Evolutionary conservation across 2,113 vertebrate genomes (phyloP).

Genomic region (Cryptotis parvus): DNA sequence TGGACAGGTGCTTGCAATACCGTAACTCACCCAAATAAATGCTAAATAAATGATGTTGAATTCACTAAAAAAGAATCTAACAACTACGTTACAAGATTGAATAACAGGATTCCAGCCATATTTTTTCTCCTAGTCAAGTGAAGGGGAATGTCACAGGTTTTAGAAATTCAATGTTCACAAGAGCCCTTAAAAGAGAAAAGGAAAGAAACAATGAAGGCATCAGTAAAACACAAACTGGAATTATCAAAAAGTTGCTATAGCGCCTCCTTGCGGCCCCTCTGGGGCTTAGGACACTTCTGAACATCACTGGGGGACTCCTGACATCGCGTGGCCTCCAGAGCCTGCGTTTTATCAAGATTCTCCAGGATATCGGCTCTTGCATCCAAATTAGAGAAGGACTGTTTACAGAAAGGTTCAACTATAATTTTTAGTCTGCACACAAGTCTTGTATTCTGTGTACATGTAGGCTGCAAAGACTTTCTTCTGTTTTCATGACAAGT

Average conservation of each 20-base stretch:
- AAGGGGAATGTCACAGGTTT: conserved; percentile 19
- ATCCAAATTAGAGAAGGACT: neutral
- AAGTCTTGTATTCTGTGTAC: neutral
- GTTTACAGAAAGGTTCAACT: neutral
- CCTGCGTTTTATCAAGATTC: neutral
- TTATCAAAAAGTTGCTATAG: neutral
- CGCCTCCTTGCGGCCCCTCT: neutral
- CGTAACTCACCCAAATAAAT: neutral
- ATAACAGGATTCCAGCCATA: neutral
- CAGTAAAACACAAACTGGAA: neutral
- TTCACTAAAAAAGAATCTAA: neutral
- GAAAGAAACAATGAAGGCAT: neutral
- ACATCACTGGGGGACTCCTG: too few relatives aligned
- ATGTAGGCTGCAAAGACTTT: neutral
- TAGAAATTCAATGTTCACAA: conserved; percentile 30
- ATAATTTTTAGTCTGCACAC: neutral
- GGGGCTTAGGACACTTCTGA: too few relatives aligned
- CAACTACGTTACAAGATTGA: neutral
- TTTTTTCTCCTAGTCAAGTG: neutral
- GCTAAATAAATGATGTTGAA: neutral
- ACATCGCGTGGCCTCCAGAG: neutral
- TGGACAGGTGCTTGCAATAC: neutral
- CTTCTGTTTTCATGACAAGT: neutral
- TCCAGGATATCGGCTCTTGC: neutral
- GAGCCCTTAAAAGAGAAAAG: neutral